A percentile compares a stretch with the other conserved stretches of the same genome.
These are phyloP conservation scores for Lepidochitona cinerea DNA, from an alignment of 2,888 invertebrate species.

Conservation along the genomic window DNA sequence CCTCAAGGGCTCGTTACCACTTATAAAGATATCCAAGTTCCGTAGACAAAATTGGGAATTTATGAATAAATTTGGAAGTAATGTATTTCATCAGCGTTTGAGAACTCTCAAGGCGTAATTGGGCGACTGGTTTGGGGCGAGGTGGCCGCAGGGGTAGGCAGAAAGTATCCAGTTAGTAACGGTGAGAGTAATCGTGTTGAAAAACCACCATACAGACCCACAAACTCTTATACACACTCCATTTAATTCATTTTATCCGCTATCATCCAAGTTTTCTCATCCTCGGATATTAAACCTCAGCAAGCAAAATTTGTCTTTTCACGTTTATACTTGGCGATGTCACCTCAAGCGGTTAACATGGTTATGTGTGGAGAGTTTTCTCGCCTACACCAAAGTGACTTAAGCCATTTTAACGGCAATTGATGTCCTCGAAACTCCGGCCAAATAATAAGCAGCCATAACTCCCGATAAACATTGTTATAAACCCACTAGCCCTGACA, in stretches of 20 bases:
- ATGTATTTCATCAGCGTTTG: background rate
- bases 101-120: background rate
- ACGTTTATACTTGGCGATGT: too few relatives aligned
- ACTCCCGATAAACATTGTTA: too few relatives aligned
- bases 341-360: too few relatives aligned
- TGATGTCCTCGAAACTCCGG: too few relatives aligned
- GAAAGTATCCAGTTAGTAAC: background rate
- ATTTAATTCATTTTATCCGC: constrained; percentile 1
- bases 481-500: too few relatives aligned
- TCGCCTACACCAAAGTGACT: too few relatives aligned
- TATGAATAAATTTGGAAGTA: constrained; percentile 2
- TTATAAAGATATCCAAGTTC: background rate
- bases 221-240: background rate
- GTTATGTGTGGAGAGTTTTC: too few relatives aligned
- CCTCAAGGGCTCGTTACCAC: background rate
- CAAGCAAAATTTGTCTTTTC: too few relatives aligned
- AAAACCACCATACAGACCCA: too few relatives aligned
- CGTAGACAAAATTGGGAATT: background rate
- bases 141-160: background rate
- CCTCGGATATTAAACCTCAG: background rate
- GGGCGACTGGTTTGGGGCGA: background rate
- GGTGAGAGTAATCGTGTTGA: too few relatives aligned
- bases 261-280: background rate
- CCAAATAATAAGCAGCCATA: too few relatives aligned
- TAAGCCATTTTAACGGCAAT: too few relatives aligned